Conservation (phyloP, 2,113 vertebrate species). For the Rafetus swinhoei region DNA sequence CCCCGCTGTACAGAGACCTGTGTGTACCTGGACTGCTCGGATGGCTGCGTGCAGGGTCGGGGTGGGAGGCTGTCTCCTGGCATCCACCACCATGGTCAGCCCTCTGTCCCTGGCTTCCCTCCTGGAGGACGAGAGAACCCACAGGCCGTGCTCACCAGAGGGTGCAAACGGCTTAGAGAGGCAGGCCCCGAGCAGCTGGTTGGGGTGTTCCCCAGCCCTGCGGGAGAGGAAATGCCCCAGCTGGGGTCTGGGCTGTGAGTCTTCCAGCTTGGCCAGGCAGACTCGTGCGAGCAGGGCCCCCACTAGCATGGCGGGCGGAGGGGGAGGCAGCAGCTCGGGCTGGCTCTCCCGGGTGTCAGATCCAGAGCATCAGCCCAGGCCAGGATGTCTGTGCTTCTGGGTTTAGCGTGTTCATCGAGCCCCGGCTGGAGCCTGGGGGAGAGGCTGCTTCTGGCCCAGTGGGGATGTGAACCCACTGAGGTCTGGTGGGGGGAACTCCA, state of each 20-base stretch:
- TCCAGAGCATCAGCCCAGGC: too few relatives aligned
- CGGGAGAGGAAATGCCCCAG: neutral
- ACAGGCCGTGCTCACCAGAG: neutral
- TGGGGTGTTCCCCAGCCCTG: neutral
- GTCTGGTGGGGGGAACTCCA: neutral
- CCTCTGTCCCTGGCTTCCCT: slow-evolving; percentile 79
- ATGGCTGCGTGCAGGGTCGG: slow-evolving; percentile 82
- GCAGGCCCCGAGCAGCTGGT: neutral
- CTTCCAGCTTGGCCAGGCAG: too few relatives aligned
- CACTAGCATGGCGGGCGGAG: too few relatives aligned
- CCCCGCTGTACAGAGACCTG: neutral
- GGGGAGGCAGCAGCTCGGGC: too few relatives aligned
- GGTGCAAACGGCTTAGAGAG: accelerated
- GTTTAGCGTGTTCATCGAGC: too few relatives aligned
- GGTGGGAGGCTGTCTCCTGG: slow-evolving; percentile 78
- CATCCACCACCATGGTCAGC: slow-evolving; percentile 85
- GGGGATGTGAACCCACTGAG: neutral
- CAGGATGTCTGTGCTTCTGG: too few relatives aligned
- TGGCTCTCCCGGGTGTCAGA: too few relatives aligned
- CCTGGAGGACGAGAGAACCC: slow-evolving; percentile 68
- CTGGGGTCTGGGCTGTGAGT: neutral
- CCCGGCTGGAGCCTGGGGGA: neutral
- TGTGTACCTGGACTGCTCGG: slow-evolving; percentile 82
- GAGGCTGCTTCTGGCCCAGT: neutral
- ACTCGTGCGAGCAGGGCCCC: too few relatives aligned